Evolutionary conservation across 2,113 vertebrate genomes (phyloP).

Genomic region (Dasyprocta punctata): DNA sequence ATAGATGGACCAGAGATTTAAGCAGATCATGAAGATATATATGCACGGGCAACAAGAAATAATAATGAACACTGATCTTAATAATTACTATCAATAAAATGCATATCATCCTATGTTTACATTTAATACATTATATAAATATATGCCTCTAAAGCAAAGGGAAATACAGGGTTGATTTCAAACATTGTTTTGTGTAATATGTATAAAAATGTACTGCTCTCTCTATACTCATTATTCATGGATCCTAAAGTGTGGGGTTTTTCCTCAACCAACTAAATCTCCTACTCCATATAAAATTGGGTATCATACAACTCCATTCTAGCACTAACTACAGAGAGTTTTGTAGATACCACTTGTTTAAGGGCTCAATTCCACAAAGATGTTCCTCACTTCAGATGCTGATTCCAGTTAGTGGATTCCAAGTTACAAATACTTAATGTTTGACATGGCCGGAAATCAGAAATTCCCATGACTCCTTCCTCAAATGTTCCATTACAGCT

Average conservation of each 20-base stretch:
- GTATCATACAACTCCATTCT: not conserved
- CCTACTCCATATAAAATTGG: not conserved
- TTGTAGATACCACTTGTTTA: not conserved
- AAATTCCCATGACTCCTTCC: not conserved
- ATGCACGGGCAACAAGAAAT: not conserved
- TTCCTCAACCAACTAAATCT: not conserved
- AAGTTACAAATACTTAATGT: not conserved
- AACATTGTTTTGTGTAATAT: not conserved
- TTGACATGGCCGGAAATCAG: not conserved
- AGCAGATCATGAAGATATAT: not conserved
- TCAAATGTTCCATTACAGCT: not conserved
- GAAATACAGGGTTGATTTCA: not conserved
- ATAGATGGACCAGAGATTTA: not conserved
- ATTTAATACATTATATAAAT: not conserved
- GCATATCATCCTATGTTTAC: not conserved
- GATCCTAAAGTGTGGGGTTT: not conserved
- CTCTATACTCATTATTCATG: not conserved
- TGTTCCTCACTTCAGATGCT: not conserved
- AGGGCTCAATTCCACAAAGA: not conserved
- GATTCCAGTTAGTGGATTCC: not conserved
- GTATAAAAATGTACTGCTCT: not conserved
- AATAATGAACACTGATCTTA: not conserved
- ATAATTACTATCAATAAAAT: not conserved
- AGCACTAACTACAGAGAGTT: not conserved
- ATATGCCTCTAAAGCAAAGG: not conserved